phyloP scores from a whole-genome alignment of 2,888 invertebrate genomes.

The Xylota segnis region DNA sequence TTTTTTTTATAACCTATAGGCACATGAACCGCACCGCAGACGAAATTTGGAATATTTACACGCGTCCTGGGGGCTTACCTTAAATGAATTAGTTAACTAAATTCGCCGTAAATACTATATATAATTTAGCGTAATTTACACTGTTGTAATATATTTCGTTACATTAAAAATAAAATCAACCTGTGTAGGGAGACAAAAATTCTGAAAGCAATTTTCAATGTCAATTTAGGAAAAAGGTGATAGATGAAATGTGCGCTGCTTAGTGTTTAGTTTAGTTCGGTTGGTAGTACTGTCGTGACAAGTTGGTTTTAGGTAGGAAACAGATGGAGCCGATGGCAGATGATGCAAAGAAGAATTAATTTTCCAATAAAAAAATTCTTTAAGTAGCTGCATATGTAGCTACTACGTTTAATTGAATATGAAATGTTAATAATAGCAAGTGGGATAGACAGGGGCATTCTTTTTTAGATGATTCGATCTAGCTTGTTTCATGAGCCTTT shows the following conservation, averaged over 20 bases:
- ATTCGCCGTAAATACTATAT: constrained; percentile 2
- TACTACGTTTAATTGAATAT: too few species aligned
- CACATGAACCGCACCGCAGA: constrained; percentile 39
- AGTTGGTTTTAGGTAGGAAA: not conserved
- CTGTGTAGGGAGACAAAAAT: constrained; percentile 24
- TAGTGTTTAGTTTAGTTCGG: not conserved
- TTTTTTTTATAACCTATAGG: constrained; percentile 39
- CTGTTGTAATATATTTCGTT: constrained; percentile 23
- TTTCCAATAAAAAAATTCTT: too few species aligned
- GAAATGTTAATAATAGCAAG: too few species aligned
- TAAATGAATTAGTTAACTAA: constrained; percentile 13
- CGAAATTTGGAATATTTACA: not conserved
- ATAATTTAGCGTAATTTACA: constrained; percentile 22
- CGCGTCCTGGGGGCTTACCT: constrained; percentile 11
- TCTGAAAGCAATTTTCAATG: constrained; percentile 53
- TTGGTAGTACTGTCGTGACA: constrained; percentile 32
- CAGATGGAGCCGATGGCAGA: not conserved
- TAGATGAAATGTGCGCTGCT: constrained; percentile 51
- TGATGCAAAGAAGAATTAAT: too few species aligned
- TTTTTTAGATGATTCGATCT: too few species aligned
- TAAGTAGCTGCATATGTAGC: too few species aligned
- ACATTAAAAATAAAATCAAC: constrained; percentile 57
- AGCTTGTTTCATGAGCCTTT: too few species aligned
- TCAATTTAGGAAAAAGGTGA: constrained; percentile 50
- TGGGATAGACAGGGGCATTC: too few species aligned